Base-by-base conservation (phyloP, 2,113 vertebrate genomes). In the Entelurus aequoreus region DNA sequence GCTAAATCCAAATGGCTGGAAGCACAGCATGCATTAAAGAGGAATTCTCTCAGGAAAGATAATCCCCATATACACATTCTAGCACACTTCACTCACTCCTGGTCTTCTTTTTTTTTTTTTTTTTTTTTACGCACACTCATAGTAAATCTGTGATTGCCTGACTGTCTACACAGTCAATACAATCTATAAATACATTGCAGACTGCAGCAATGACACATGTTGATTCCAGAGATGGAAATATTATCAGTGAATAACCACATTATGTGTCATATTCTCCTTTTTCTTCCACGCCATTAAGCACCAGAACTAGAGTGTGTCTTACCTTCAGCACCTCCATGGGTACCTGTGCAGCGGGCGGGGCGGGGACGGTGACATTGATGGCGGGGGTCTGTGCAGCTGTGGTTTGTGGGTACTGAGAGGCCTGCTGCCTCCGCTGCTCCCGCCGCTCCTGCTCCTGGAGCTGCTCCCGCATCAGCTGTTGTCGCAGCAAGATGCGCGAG, bases 381-480 rank as follows among this genome's bases (percentile, higher is more conserved):
- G 95, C 95, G 28, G 95, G 93, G 51, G 92, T 98, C 88, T 95
- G 95, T 63, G 92, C 81, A 11, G 89, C 88, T 72, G 93, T 88
- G 67, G 72, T 75, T 68, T 85, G 86, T 35, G 83, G 71, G 81
- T 86, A 94, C 60, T 92, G 94, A 83, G 94, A 90, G 81, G 92
- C 91, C 74, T 92, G 94, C 48, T 94, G 94, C 81, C 93, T 90
- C 90, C 94, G 93, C 86, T 94, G 93, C 86, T 98, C 96, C 71
- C 94, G 91, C 61, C 94, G 92, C 85, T 98, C 96, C 81, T 99
- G 95, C 89, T 98, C 94, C 88, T 97, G 94, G 79, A 99, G 94
- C 91, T 98, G 95, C 90, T 99, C 95, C 85, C 95, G 93, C 96
- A 98, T 98, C 92, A 99, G 93, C 92, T 98, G 95, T 88, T 99